Evolutionary conservation across 2,888 invertebrate genomes (phyloP), one percentile per base, ranked within the genome.

Genomic region (Drosophila robusta): DNA sequence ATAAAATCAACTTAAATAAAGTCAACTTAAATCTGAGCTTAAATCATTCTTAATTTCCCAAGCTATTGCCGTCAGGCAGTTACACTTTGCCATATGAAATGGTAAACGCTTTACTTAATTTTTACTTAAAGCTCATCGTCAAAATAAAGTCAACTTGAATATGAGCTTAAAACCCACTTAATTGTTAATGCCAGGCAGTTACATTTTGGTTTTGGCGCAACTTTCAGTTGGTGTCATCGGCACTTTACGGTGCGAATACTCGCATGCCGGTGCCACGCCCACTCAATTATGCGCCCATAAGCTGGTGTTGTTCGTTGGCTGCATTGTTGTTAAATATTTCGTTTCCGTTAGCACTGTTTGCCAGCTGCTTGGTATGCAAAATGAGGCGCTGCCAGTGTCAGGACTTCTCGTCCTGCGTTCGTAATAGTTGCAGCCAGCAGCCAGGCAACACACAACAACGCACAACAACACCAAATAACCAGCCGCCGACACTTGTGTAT

Each of bases 261-360:
- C 22, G 42, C 42, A 29, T 60, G 47, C 18, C 22, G 34, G 42
- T 38, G 74, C 78, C 84, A 78, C 87, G 71, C 84, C 80, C 84
- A 76, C 81, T 68, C 79, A 86, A 82, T 82, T 83, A 80, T 80
- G 70, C 66, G 46, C 47, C 69, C 62, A 26, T 45, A 24, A 46
- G 52, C 41, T 42, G 49, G 22, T 16, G 50, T n/a, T 46, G 61
- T 32, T 44, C 18, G 41, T 36, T 45, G 72, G 63, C 32, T 72
- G 81, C 75, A 73, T 86, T 87, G 80, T 87, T 87, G 89, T 87
- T 84, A 84, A 84, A 88, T 84, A 87, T 88, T 88, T 88, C 82
- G 89, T 87, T 87, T 88, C 89, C 89, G 89, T 75, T 80, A 69
- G 80, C 78, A 58, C 42, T 71, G 83, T 86, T 86, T 80, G 79